Evolutionary conservation across 2,888 invertebrate species (phyloP).

Genomic region (Timema cristinae): DNA sequence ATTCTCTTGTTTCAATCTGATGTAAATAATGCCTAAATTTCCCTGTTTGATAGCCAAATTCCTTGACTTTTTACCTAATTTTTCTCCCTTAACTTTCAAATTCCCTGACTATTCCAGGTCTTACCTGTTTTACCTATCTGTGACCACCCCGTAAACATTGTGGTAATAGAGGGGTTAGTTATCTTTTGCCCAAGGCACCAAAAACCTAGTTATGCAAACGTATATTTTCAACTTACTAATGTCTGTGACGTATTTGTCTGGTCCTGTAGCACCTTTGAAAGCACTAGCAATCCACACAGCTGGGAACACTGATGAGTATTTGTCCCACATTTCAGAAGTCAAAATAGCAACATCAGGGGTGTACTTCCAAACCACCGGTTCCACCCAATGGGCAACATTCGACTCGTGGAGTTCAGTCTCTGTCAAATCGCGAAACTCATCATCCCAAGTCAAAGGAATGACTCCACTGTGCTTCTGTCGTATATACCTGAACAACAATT

Average conservation of each 20-base stretch:
- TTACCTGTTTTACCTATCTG: too few species aligned
- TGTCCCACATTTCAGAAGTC: slow-evolving; percentile 47
- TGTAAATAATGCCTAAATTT: too few species aligned
- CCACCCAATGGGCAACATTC: slow-evolving; percentile 50
- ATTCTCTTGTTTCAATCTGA: too few species aligned
- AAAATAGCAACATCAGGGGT: slow-evolving; percentile 45
- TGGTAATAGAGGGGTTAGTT: too few species aligned
- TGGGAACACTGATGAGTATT: slow-evolving; percentile 57
- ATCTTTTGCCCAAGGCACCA: too few species aligned
- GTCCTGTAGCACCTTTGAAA: slow-evolving; percentile 72
- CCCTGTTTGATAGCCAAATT: too few species aligned
- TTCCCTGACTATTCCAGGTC: too few species aligned
- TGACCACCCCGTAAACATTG: too few species aligned
- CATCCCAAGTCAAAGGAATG: slow-evolving; percentile 74
- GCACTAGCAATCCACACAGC: slow-evolving; percentile 78
- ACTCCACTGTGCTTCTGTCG: slow-evolving; percentile 49
- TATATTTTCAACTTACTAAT: slow-evolving; percentile 38
- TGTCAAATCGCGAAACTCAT: slow-evolving; percentile 63
- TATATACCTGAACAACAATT: slow-evolving; percentile 41
- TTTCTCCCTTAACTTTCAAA: too few species aligned
- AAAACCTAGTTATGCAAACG: too few species aligned
- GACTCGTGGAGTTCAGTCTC: slow-evolving; percentile 47
- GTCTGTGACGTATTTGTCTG: slow-evolving; percentile 50
- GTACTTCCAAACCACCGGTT: slow-evolving; percentile 72
- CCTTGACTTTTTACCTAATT: too few species aligned